phyloP scores from a whole-genome alignment of 2,113 vertebrate genomes.

The Gymnarchus niloticus region DNA sequence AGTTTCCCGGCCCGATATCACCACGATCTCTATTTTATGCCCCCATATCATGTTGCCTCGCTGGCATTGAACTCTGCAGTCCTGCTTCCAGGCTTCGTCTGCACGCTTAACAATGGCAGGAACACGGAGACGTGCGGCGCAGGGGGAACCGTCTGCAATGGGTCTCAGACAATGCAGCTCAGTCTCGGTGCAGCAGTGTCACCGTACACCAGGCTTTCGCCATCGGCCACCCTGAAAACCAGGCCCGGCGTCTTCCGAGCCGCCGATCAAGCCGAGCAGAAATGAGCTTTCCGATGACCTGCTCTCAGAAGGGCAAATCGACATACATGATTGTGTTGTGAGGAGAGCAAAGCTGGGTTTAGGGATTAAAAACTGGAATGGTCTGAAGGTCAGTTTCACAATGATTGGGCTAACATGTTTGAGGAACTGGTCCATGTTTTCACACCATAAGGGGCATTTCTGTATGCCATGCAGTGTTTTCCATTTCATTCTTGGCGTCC shows the following conservation, averaged over 20 bases:
- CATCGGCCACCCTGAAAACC: neutral
- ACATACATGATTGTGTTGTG: neutral
- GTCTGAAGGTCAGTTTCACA: neutral
- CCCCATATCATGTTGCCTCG: neutral
- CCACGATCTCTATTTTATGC: neutral
- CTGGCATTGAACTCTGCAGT: neutral
- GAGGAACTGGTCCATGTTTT: too few relatives aligned
- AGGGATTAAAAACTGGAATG: neutral
- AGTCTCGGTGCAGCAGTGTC: neutral
- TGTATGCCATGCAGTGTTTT: neutral
- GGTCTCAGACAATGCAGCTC: slow-evolving; percentile 2
- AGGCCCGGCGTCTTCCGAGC: neutral
- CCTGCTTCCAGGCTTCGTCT: neutral
- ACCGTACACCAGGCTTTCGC: neutral
- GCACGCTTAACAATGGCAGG: neutral
- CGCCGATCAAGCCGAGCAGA: neutral
- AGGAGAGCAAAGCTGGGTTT: neutral
- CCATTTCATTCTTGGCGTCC: neutral
- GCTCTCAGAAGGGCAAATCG: neutral
- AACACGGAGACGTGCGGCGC: neutral
- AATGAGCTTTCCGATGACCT: neutral
- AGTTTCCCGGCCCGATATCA: slow-evolving; percentile 4
- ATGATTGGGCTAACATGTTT: neutral
- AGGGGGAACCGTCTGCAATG: neutral
- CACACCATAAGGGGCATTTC: neutral